These are phyloP conservation scores for Idaea aversata DNA, from an alignment of 2,888 invertebrate genomes.

Conservation along the genomic window DNA sequence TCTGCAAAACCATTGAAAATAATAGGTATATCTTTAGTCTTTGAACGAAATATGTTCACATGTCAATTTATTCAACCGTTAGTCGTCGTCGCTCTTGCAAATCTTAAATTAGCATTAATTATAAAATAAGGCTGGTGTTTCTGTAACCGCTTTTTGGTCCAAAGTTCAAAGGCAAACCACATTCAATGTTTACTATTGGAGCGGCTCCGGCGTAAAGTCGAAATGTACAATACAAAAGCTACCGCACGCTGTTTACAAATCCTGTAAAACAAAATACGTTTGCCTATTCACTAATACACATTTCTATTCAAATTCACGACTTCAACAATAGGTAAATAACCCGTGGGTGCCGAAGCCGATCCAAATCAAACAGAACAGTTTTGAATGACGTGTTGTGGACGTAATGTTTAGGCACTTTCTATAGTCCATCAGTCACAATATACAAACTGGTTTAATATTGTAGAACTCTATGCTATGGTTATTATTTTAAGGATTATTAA, in stretches of 20 bases:
- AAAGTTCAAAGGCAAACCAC: conserved; percentile 22
- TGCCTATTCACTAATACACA: neutral
- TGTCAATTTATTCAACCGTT: neutral
- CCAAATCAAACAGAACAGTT: conserved; percentile 3
- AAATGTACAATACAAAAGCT: conserved; percentile 13
- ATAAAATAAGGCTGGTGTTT: conserved; percentile 14
- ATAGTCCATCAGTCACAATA: neutral
- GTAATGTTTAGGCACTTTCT: neutral
- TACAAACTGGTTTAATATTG: neutral
- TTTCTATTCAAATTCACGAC: neutral
- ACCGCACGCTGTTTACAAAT: conserved; percentile 17
- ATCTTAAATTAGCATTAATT: conserved; percentile 16
- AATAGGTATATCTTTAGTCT: neutral
- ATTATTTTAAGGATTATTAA: neutral
- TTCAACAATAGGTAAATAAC: neutral
- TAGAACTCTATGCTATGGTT: neutral
- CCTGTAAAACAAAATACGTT: conserved; percentile 8
- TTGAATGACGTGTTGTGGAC: neutral
- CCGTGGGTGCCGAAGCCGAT: neutral
- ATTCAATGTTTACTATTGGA: conserved; percentile 21
- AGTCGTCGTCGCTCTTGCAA: neutral
- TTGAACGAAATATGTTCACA: neutral
- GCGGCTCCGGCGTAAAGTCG: conserved; percentile 11
- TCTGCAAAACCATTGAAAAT: neutral
- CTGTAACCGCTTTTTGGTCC: conserved; percentile 15